These are phyloP conservation scores for Pachyuromys duprasi DNA, from an alignment of 2,797 vertebrate species.

Conservation along the genomic window DNA sequence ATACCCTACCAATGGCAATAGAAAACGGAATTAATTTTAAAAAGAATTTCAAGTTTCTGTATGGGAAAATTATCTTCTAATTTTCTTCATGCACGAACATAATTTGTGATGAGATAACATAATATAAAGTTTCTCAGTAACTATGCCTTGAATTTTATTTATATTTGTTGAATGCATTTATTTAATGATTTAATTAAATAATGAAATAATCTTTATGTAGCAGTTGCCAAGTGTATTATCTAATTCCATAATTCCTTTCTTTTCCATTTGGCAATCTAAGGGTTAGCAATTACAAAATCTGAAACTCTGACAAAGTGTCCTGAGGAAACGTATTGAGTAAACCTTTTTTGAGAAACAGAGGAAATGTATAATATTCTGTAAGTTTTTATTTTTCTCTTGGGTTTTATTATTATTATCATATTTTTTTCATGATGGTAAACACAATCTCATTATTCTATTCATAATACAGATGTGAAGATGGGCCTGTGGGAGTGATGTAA, in stretches of 20 bases:
- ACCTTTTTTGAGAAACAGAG: background rate
- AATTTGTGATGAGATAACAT: background rate
- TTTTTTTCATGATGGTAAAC: background rate
- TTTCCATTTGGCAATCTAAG: background rate
- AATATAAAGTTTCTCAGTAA: background rate
- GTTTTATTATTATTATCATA: background rate
- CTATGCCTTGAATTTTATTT: background rate
- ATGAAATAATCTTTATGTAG: background rate
- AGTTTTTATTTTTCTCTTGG: constrained; percentile 24
- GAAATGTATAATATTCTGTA: background rate
- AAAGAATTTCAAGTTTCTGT: background rate
- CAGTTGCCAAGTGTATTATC: background rate
- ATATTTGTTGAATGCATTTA: background rate
- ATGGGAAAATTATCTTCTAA: background rate
- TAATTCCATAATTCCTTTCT: background rate
- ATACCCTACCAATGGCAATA: background rate
- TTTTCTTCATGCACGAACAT: constrained; percentile 36
- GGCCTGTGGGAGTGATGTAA: background rate
- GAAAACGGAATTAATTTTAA: background rate
- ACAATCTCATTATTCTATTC: constrained; percentile 12
- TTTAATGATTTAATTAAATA: constrained; percentile 21
- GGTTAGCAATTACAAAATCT: background rate
- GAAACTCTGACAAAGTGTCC: background rate
- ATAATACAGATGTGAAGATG: background rate
- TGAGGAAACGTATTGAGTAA: background rate